These are phyloP conservation scores for Ceryle rudis DNA, from an alignment of 2,797 vertebrate species.

Conservation along the genomic window DNA sequence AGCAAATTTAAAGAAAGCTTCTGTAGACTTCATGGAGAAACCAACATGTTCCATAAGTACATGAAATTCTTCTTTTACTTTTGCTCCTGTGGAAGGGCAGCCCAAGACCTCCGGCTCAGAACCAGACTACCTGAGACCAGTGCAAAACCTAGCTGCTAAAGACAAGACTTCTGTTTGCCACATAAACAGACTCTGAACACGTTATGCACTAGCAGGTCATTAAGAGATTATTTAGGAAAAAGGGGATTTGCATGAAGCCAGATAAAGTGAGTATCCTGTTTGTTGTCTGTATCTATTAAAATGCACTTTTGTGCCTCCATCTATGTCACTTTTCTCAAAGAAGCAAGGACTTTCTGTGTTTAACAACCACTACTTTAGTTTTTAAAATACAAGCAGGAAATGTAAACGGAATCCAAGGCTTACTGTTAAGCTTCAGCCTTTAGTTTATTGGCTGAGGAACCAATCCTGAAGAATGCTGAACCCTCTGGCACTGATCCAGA, in stretches of 20 bases:
- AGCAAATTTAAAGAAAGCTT: not conserved
- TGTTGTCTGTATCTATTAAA: not conserved
- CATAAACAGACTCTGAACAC: not conserved
- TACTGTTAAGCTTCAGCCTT: not conserved
- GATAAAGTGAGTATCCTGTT: not conserved
- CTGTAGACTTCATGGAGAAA: not conserved
- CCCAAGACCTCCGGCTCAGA: not conserved
- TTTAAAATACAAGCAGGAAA: slow-evolving; percentile 39
- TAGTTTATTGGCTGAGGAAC: slow-evolving; percentile 41
- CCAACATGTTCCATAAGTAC: not conserved
- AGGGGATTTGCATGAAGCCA: not conserved
- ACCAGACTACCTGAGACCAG: not conserved
- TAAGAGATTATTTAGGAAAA: slow-evolving; percentile 28
- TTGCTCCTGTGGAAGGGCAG: not conserved
- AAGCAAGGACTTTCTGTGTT: not conserved
- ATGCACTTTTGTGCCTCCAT: not conserved
- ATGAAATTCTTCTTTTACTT: not conserved
- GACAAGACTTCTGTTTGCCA: not conserved
- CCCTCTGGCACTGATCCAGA: slow-evolving; percentile 29
- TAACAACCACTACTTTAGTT: not conserved
- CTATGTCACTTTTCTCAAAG: slow-evolving; percentile 1
- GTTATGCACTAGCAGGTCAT: not conserved
- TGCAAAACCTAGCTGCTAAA: not conserved
- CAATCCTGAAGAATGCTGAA: slow-evolving; percentile 43
- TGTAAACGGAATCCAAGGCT: slow-evolving; percentile 38